phyloP scores from a whole-genome alignment of 2,888 invertebrate genomes.

The Drosophila prolongata region DNA sequence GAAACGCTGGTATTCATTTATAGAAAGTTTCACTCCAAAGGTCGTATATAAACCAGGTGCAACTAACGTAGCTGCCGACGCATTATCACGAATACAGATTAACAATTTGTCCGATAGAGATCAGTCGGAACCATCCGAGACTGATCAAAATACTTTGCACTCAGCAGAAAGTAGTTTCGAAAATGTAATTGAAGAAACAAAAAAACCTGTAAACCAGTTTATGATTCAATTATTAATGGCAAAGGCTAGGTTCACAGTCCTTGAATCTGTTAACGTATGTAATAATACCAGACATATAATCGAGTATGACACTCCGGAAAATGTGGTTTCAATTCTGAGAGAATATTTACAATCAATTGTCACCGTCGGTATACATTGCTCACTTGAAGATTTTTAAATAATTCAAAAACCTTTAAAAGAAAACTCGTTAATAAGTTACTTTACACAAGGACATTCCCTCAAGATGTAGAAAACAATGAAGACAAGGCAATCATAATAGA shows the following conservation, averaged over 20 bases:
- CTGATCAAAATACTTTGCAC: background rate
- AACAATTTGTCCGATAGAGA: too few relatives aligned
- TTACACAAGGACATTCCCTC: background rate
- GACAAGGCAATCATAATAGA: background rate
- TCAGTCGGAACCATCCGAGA: background rate
- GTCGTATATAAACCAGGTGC: too few relatives aligned
- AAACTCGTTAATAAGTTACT: background rate
- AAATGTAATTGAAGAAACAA: conserved; percentile 3
- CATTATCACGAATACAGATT: too few relatives aligned
- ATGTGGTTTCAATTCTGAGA: conserved; percentile 1
- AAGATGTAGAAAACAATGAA: background rate
- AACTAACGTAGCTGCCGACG: too few relatives aligned
- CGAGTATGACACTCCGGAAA: conserved; percentile 3
- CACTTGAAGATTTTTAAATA: too few relatives aligned
- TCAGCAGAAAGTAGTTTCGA: conserved; percentile 6
- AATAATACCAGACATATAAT: conserved; percentile 8
- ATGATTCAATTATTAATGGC: background rate
- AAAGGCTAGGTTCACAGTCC: background rate
- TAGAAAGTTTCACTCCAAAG: too few relatives aligned
- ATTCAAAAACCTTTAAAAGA: too few relatives aligned
- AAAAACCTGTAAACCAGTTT: background rate
- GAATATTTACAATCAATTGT: background rate
- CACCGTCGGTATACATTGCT: too few relatives aligned
- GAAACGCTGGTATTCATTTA: too few relatives aligned
- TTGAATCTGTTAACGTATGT: background rate